phyloP scores from a whole-genome alignment of 2,113 vertebrate genomes.

The Sorex araneus region DNA sequence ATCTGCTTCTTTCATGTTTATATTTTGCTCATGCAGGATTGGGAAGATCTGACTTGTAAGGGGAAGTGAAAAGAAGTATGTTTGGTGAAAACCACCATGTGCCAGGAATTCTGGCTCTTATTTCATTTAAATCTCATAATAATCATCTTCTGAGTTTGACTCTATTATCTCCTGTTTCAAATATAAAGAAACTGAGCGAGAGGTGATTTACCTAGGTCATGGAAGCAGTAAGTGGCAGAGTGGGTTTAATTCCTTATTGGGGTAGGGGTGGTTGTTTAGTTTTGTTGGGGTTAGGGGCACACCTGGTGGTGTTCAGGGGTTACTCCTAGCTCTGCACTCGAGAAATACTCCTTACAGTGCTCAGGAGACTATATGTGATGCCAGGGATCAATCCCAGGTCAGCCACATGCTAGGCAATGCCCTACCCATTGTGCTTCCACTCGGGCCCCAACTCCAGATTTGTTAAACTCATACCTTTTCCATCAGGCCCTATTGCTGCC shows the following conservation, averaged over 20 bases:
- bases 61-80: background rate
- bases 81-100: background rate
- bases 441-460: background rate
- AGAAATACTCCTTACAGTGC: no score
- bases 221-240: constrained; percentile 5
- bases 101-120: background rate
- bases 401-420: no score
- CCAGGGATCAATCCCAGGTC: no score
- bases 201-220: background rate
- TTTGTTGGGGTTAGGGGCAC: no score
- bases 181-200: constrained; percentile 16
- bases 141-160: background rate
- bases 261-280: no score
- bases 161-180: background rate
- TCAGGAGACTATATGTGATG: no score
- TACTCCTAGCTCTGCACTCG: no score
- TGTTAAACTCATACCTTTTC: constrained; percentile 19
- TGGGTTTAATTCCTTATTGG: background rate
- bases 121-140: constrained; percentile 21
- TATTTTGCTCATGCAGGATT: background rate
- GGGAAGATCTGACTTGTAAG: constrained; percentile 19
- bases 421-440: no score
- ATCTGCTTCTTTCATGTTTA: background rate
- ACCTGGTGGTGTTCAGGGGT: no score
- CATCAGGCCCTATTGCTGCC: background rate